Evolutionary conservation across 2,113 vertebrate species (phyloP), one percentile per base, ranked within the genome.

Genomic region (Dascyllus trimaculatus): DNA sequence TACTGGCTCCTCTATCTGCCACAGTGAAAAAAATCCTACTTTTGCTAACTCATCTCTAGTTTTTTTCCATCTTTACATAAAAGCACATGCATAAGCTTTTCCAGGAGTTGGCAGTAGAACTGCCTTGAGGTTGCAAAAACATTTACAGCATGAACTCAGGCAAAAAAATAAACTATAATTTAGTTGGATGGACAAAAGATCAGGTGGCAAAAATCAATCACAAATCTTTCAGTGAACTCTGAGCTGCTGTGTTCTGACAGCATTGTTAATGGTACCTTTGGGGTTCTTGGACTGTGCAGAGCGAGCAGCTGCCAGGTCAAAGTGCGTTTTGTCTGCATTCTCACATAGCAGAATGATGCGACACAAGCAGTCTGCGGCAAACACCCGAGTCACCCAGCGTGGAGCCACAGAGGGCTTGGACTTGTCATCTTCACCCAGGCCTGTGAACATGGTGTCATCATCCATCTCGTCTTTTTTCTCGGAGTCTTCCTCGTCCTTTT

Each of bases 391-490:
- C 70, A 98, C 97, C 98, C 98, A 99, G 24, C 98, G 98, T 15
- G 98, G 98, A 0, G 98, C 97, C 57, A 99, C 98, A 0, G 96
- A 98, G 11, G 97, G 97, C 87, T 99, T 99, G 10, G 96, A 94
- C 86, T 98, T 98, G 74, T 99, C 97, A 10, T 99, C 98, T 63
- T 99, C 97, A 0, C 97, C 98, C 72, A 98, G 91, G 2, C 96
- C 95, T 3, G 97, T 98, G 88, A 99, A 99, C 98, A 99, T 99
- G 51, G 93, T 96, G 82, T 99, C 98, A 4, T 99, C 98, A 11
- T 99, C 98, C 95, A 98, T 98, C 92, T 99, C 98, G 29, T 99
- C 98, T 80, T 99, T 99, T 92, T 99, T 99, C 89, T 99, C 98
- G 0, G 93, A 93, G 90, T 95, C 95, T 52, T 99, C 97, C 80